Conservation (phyloP, 2,797 vertebrate species). For the Rhinella marina region DNA sequence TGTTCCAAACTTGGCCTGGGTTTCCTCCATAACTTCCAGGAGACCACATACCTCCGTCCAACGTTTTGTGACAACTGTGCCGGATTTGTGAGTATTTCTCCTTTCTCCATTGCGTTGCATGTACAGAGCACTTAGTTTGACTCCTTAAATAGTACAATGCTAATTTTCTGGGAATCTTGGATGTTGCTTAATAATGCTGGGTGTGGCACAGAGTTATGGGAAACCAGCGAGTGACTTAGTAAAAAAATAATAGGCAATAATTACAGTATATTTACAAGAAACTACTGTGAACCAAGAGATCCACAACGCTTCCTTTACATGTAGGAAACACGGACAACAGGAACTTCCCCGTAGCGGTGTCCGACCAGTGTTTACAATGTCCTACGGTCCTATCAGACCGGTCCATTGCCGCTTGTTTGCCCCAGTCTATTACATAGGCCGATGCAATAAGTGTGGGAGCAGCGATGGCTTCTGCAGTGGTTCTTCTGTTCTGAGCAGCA, state of each 20-base stretch:
- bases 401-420: too few species aligned
- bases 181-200: not conserved
- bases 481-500: too few species aligned
- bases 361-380: too few species aligned
- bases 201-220: not conserved
- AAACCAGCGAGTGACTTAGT: not conserved
- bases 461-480: too few species aligned
- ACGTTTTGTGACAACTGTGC: constrained; percentile 98
- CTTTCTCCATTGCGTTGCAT: not conserved
- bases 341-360: too few species aligned
- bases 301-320: not conserved
- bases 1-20: constrained; percentile 94
- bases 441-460: too few species aligned
- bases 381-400: too few species aligned
- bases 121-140: not conserved
- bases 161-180: not conserved
- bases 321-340: not conserved
- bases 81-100: constrained; percentile 88
- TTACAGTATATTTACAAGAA: not conserved
- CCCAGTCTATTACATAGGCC: too few species aligned
- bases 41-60: constrained; percentile 94
- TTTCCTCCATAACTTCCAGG: constrained; percentile 95
- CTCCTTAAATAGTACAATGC: not conserved
- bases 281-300: not conserved
- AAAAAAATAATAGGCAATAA: not conserved